Percentiles rank a stretch among this genome's conserved stretches.
Evolutionary conservation across 2,888 invertebrate species (phyloP).

Genomic region (Eristalinus sepulchralis): DNA sequence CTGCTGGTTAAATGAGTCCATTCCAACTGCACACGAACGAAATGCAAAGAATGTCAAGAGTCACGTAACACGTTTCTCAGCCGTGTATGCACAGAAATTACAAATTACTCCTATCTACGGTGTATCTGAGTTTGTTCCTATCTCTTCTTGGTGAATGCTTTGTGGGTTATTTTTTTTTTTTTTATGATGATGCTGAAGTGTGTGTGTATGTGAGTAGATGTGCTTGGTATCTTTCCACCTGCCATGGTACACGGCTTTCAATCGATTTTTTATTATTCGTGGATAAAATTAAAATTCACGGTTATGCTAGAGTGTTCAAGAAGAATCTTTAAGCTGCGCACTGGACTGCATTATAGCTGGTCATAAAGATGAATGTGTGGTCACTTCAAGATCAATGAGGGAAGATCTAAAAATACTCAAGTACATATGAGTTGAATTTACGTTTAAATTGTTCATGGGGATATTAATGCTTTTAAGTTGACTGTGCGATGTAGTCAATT

Average conservation of each 20-base stretch:
- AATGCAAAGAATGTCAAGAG: slow-evolving; percentile 52
- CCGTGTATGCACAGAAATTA: slow-evolving; percentile 32
- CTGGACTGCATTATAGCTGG: slow-evolving; percentile 32
- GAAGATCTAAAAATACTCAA: neutral
- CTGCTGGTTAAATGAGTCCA: neutral
- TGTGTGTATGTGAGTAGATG: neutral
- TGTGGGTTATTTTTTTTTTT: neutral
- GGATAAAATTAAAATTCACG: slow-evolving; percentile 49
- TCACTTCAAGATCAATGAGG: slow-evolving; percentile 10
- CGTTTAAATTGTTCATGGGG: neutral
- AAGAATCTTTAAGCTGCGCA: slow-evolving; percentile 1
- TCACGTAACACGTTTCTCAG: slow-evolving; percentile 52
- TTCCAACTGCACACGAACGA: neutral
- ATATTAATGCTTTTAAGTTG: neutral
- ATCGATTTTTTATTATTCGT: slow-evolving; percentile 18
- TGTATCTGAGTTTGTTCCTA: slow-evolving; percentile 19
- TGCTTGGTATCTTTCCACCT: neutral
- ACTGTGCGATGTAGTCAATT: neutral
- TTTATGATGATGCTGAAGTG: slow-evolving; percentile 17
- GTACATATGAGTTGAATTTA: neutral
- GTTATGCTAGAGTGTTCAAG: slow-evolving; percentile 12
- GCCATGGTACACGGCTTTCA: slow-evolving; percentile 27
- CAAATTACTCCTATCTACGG: slow-evolving; percentile 36
- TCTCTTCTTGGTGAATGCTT: neutral
- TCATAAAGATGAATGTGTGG: slow-evolving; percentile 41